Evolutionary conservation across 2,888 invertebrate species (phyloP).

Genomic region (Dryobotodes eremita): DNA sequence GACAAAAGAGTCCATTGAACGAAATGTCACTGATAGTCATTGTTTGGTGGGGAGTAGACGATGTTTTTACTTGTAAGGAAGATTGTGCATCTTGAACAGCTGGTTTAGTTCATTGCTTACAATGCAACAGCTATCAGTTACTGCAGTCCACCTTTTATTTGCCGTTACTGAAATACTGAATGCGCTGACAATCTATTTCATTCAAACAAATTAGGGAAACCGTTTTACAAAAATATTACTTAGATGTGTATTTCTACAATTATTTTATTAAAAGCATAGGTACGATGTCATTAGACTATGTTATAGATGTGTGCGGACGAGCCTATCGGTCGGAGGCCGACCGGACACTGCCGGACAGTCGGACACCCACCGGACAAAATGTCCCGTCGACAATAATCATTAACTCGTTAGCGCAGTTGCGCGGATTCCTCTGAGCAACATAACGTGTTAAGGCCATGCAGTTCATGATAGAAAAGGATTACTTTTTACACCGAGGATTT

Average conservation of each 20-base stretch:
- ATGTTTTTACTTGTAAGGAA: neutral
- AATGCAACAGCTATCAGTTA: neutral
- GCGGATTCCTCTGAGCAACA: conserved; percentile 20
- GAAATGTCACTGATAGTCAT: conserved; percentile 30
- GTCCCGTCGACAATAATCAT: conserved; percentile 55
- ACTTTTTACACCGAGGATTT: neutral
- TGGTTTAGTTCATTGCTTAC: conserved; percentile 11
- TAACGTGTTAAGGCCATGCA: conserved; percentile 35
- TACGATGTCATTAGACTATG: neutral
- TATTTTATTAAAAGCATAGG: neutral
- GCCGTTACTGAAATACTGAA: neutral
- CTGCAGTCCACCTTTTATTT: neutral
- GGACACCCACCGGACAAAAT: conserved; percentile 35
- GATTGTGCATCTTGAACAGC: conserved; percentile 31
- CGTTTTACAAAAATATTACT: conserved; percentile 3
- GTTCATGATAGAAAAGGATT: neutral
- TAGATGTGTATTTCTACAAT: neutral
- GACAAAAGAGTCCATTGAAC: conserved; percentile 17
- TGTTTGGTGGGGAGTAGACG: neutral
- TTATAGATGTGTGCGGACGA: neutral
- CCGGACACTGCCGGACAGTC: neutral
- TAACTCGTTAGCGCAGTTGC: conserved; percentile 47
- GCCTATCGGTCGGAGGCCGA: neutral
- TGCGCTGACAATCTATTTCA: neutral
- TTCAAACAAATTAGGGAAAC: neutral